Percentiles rank a stretch among this genome's conserved stretches.
These are phyloP conservation scores for Phyllopteryx taeniolatus DNA, from an alignment of 2,113 vertebrate genomes.

Conservation along the genomic window DNA sequence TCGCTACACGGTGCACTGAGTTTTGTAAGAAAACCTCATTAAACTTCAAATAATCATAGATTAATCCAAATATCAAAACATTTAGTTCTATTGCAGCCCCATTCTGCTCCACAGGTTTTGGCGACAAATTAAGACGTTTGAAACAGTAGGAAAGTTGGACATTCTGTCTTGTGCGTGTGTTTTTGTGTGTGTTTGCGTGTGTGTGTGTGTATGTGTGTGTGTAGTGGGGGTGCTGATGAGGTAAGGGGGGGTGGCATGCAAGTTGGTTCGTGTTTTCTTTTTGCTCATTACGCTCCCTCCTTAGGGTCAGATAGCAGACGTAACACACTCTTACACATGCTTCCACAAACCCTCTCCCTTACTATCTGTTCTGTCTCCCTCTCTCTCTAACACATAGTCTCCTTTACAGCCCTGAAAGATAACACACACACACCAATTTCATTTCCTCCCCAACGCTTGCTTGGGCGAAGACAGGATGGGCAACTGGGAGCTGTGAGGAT, in stretches of 20 bases:
- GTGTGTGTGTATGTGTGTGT: conserved; percentile 10
- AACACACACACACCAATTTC: conserved; percentile 31
- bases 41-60: too few relatives aligned
- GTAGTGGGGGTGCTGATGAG: background rate
- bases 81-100: background rate
- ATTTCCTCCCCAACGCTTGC: conserved; percentile 48
- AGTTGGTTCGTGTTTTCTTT: conserved; percentile 66
- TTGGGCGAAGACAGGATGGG: conserved; percentile 69
- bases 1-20: too few relatives aligned
- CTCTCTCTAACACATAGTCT: conserved; percentile 17
- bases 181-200: conserved; percentile 14
- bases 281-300: conserved; percentile 44
- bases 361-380: conserved; percentile 3
- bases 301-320: conserved; percentile 73
- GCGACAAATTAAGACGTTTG: background rate
- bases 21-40: too few relatives aligned
- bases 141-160: conserved; percentile 1
- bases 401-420: conserved; percentile 30
- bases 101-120: background rate
- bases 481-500: conserved; percentile 63
- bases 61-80: too few relatives aligned
- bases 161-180: conserved; percentile 21
- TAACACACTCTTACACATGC: conserved; percentile 39
- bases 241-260: conserved; percentile 38
- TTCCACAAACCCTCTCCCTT: conserved; percentile 9